phyloP scores from a whole-genome alignment of 2,888 invertebrate species.

The Drosophila villosipedis region DNA sequence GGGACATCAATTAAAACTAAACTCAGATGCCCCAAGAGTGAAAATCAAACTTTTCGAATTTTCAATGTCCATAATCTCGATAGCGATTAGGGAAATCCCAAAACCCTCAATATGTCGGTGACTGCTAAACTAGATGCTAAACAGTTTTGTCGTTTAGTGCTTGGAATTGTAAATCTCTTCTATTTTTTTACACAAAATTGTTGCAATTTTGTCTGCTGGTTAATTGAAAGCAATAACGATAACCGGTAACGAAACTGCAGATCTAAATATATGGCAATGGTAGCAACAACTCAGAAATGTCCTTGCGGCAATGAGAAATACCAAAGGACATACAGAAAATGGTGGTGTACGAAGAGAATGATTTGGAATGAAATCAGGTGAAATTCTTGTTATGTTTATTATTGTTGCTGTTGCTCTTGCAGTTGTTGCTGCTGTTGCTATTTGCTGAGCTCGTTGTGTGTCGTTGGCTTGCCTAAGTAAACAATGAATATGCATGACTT shows the following conservation, averaged over 20 bases:
- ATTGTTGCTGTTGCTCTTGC: conserved; percentile 21
- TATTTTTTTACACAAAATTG: neutral
- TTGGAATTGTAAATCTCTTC: conserved; percentile 37
- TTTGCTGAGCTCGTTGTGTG: conserved; percentile 39
- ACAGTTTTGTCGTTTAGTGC: conserved; percentile 29
- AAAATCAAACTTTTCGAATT: neutral
- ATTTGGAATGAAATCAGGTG: conserved; percentile 71
- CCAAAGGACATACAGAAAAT: neutral
- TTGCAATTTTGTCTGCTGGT: conserved; percentile 34
- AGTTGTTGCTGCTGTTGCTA: conserved; percentile 19
- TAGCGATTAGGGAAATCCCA: conserved; percentile 8
- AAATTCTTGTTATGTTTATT: conserved; percentile 43
- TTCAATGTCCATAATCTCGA: conserved; percentile 7
- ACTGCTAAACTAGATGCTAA: conserved; percentile 19
- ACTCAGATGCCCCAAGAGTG: neutral
- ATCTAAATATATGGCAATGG: conserved; percentile 51
- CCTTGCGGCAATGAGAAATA: conserved; percentile 18
- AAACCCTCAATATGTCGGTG: conserved; percentile 30
- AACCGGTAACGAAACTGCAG: conserved; percentile 45
- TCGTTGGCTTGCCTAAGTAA: conserved; percentile 65
- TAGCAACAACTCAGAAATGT: conserved; percentile 28
- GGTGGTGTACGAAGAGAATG: neutral
- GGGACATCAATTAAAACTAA: neutral
- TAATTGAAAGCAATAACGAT: conserved; percentile 68
- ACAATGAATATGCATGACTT: conserved; percentile 82